Conservation (phyloP, 2,113 vertebrate genomes). For the Pontoporia blainvillei region DNA sequence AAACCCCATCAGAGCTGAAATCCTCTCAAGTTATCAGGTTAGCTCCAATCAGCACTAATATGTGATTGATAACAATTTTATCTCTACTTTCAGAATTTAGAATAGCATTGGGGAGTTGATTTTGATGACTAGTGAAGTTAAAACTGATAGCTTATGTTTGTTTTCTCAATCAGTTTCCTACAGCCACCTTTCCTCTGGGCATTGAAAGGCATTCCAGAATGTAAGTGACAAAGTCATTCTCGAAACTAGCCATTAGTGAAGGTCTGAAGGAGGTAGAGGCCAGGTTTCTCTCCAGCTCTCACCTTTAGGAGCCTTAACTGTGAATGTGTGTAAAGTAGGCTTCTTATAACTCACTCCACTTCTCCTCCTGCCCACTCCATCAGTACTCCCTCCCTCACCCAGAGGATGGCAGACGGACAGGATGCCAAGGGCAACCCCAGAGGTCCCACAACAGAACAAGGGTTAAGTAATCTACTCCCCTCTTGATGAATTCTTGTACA, state of each 20-base stretch:
- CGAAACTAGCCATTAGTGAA: neutral
- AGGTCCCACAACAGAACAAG: neutral
- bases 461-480: slow-evolving; percentile 12
- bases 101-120: neutral
- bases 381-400: neutral
- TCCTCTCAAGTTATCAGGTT: neutral
- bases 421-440: neutral
- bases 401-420: neutral
- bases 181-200: neutral
- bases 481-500: slow-evolving; percentile 52
- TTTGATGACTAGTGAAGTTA: neutral
- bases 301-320: neutral
- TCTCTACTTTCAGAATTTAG: slow-evolving; percentile 6
- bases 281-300: neutral
- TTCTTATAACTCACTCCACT: neutral
- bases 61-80: slow-evolving; percentile 19
- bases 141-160: neutral
- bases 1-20: neutral
- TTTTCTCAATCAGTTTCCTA: neutral
- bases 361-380: neutral
- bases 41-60: neutral
- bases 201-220: neutral
- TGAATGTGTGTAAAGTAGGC: neutral
- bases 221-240: neutral
- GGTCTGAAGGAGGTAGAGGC: neutral